Conservation (phyloP, 2,888 invertebrate genomes). For the Limnephilus auricula region DNA sequence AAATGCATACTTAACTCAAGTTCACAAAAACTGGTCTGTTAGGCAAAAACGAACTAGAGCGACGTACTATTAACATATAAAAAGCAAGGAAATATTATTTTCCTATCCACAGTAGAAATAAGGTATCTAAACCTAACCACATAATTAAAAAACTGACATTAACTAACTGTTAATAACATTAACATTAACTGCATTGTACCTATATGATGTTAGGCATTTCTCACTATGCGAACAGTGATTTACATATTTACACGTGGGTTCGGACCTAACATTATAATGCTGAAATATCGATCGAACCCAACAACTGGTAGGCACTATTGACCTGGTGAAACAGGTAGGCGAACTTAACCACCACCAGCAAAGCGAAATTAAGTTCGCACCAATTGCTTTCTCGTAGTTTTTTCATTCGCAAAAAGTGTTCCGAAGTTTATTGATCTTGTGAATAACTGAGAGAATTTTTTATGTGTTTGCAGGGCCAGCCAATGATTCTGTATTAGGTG, state of each 20-base stretch:
- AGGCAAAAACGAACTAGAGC: no score
- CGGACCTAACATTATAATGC: background rate
- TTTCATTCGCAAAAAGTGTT: background rate
- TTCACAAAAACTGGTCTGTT: no score
- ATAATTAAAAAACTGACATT: no score
- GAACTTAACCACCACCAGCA: background rate
- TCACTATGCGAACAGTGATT: background rate
- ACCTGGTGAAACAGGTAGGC: background rate
- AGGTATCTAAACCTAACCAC: no score
- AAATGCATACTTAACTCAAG: no score
- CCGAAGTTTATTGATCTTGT: no score
- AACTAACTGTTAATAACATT: no score
- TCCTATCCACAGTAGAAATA: background rate
- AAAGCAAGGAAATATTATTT: background rate
- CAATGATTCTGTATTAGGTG: no score
- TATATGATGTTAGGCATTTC: no score
- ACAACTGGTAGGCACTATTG: background rate
- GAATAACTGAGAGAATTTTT: no score
- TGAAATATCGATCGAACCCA: background rate
- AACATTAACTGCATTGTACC: no score
- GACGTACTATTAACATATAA: background rate
- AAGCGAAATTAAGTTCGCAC: background rate
- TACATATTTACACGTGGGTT: background rate
- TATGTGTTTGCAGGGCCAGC: no score
- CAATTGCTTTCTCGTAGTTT: background rate